phyloP scores from a whole-genome alignment of 2,888 invertebrate genomes.

The Erebia ligea region DNA sequence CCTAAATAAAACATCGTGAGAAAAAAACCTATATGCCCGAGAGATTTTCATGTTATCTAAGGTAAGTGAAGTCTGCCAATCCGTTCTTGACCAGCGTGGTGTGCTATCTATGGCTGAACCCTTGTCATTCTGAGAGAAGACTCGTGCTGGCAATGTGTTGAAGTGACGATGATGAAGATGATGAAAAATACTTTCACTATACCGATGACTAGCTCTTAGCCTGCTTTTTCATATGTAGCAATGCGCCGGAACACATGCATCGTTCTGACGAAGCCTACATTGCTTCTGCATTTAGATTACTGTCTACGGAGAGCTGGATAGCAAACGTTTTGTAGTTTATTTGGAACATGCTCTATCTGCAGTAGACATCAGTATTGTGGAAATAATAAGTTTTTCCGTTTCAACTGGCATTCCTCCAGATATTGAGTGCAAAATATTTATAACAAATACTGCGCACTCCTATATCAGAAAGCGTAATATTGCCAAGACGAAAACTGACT shows the following conservation, averaged over 20 bases:
- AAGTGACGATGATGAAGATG: too few relatives aligned
- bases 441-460: too few relatives aligned
- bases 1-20: too few relatives aligned
- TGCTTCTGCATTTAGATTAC: slow-evolving; percentile 35
- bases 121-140: too few relatives aligned
- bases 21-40: too few relatives aligned
- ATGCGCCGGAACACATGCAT: slow-evolving; percentile 38
- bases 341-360: slow-evolving; percentile 17
- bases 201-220: not conserved
- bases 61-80: too few relatives aligned
- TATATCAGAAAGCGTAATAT: too few relatives aligned
- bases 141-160: too few relatives aligned
- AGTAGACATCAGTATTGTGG: slow-evolving; percentile 6
- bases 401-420: slow-evolving; percentile 6
- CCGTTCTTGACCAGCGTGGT: too few relatives aligned
- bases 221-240: slow-evolving; percentile 31
- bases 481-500: too few relatives aligned
- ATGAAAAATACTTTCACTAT: not conserved
- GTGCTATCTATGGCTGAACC: too few relatives aligned
- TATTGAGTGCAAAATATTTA: not conserved
- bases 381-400: slow-evolving; percentile 6
- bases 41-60: too few relatives aligned
- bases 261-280: slow-evolving; percentile 33
- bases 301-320: slow-evolving; percentile 29
- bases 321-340: slow-evolving; percentile 35